These are phyloP conservation scores for Anabacerthia variegaticeps DNA, from an alignment of 2,797 vertebrate genomes.

Conservation along the genomic window DNA sequence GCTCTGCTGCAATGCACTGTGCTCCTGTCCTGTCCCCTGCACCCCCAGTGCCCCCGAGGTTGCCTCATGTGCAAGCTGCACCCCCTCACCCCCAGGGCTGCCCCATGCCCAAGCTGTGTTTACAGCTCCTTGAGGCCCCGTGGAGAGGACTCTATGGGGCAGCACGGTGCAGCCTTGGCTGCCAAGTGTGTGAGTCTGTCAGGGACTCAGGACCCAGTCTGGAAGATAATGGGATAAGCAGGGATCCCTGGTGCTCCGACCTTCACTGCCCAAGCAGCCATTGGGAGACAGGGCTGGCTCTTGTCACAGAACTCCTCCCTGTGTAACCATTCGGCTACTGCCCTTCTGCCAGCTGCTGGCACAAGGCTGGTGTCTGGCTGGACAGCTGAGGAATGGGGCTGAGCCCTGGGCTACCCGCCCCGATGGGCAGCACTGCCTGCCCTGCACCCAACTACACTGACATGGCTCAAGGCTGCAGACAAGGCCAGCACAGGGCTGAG, in stretches of 20 bases:
- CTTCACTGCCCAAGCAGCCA: background rate
- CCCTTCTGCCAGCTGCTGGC: background rate
- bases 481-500: background rate
- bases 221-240: background rate
- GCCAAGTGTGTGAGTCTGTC: background rate
- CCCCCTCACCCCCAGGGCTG: background rate
- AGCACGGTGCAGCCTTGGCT: background rate
- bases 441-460: fast-evolving
- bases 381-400: fast-evolving
- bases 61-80: background rate
- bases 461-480: background rate
- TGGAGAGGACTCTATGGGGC: fast-evolving
- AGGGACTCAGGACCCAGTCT: background rate
- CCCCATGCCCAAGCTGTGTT: background rate
- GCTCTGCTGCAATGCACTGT: background rate
- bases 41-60: no score
- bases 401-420: background rate
- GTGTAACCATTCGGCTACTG: background rate
- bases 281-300: background rate
- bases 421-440: fast-evolving
- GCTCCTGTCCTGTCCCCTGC: background rate
- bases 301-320: fast-evolving
- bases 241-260: background rate
- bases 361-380: background rate
- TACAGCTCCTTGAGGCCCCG: fast-evolving